phyloP scores from a whole-genome alignment of 2,888 invertebrate genomes.

The Graphium colonna region DNA sequence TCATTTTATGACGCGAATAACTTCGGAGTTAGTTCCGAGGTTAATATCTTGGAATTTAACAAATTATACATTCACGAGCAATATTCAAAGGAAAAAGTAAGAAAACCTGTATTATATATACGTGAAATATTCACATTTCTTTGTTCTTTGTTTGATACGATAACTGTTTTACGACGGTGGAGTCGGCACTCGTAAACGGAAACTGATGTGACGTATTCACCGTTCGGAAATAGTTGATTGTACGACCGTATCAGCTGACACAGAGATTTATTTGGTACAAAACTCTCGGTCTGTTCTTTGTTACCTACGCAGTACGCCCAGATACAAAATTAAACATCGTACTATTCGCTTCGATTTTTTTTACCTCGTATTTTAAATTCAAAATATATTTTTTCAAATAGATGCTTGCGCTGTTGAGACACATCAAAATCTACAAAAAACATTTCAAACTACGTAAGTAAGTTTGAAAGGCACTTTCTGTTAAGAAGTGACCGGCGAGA shows the following conservation, averaged over 20 bases:
- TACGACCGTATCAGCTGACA: constrained; percentile 19
- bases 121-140: constrained; percentile 39
- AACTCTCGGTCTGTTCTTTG: not conserved
- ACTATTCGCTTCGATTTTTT: too few relatives aligned
- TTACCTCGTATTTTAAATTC: too few relatives aligned
- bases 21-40: constrained; percentile 1
- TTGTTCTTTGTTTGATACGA: constrained; percentile 62
- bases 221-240: constrained; percentile 24
- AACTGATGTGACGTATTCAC: constrained; percentile 25
- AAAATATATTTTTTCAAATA: too few relatives aligned
- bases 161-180: constrained; percentile 54
- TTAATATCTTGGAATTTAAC: constrained; percentile 8
- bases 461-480: too few relatives aligned
- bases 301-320: too few relatives aligned
- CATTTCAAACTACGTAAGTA: too few relatives aligned
- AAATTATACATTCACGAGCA: not conserved
- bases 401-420: too few relatives aligned
- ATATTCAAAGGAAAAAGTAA: constrained; percentile 28
- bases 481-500: too few relatives aligned
- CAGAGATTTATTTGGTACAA: constrained; percentile 4
- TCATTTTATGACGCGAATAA: constrained; percentile 9
- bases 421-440: too few relatives aligned
- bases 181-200: constrained; percentile 46
- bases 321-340: too few relatives aligned
- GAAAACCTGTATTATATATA: constrained; percentile 33